Evolutionary conservation across 2,113 vertebrate species (phyloP), one percentile per base, ranked within the genome.

Genomic region (Diphyllodes magnificus): DNA sequence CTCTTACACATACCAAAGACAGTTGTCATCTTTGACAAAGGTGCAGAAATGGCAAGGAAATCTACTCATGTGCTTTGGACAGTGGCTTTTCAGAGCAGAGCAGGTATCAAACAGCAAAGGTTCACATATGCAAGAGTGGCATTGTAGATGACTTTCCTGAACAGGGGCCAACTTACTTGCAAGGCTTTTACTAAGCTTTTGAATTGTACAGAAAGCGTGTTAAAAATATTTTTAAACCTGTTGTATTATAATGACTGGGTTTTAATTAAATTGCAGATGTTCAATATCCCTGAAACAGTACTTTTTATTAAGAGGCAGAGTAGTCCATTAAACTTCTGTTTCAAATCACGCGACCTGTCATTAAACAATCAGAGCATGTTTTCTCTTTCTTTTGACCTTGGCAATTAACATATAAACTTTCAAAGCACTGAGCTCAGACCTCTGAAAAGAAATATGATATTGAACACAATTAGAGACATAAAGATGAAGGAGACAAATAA

Each of bases 341-440:
- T 92, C 11, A 9, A 50, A 92, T 88, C 86, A 47, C 64, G 40
- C 24, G 65, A 45, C 47, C 73, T 84, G 75, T 91, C 91, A 60
- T 88, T 80, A 93, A 93, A 95, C 57, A 92, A 88, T 89, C 64
- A 92, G 75, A 87, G 60, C 6, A 69, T 88, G 69, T 92, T 96
- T 97, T 95, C 72, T 79, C 65, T 95, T 97, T 97, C 90, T 96
- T 97, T 97, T 96, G 95, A 97, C 97, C 97, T 95, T 76, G 92
- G 96, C 93, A 97, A 98, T 98, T 97, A 98, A 96, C 97, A 96
- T 95, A 96, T 96, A 96, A 88, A 95, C 96, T 97, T 98, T 97
- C 95, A 98, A 97, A 98, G 96, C 86, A 60, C 90, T 90, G 88
- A 71, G 25, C 92, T 96, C 94, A 95, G 92, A 78, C 96, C 93